phyloP scores from a whole-genome alignment of 1,140 invertebrate genomes.

The Orussus abietinus region DNA sequence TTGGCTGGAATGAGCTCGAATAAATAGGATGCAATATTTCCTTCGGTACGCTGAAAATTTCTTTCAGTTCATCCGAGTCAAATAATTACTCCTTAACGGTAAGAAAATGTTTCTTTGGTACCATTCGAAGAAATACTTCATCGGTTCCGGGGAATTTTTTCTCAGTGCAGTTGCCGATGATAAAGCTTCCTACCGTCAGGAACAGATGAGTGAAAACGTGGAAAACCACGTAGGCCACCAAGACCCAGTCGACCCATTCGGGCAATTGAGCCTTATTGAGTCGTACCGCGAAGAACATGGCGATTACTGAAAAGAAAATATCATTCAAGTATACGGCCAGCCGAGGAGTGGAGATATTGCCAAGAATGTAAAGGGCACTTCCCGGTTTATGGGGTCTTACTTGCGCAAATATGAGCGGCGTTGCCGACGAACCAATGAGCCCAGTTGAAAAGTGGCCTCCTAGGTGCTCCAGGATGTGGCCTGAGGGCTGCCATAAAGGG shows the following conservation, averaged over 20 bases:
- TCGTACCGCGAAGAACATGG: conserved; percentile 87
- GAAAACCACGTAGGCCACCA: conserved; percentile 84
- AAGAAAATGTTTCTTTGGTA: no score
- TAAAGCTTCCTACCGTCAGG: conserved; percentile 72
- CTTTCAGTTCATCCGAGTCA: no score
- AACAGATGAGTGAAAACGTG: conserved; percentile 87
- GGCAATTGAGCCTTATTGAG: conserved; percentile 81
- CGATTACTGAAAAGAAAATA: conserved; percentile 70
- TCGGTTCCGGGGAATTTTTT: conserved; percentile 21
- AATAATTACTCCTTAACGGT: no score
- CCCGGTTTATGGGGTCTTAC: conserved; percentile 64
- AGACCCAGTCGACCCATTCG: conserved; percentile 79
- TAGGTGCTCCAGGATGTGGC: conserved; percentile 76
- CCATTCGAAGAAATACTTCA: conserved; percentile 8
- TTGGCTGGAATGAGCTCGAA: no score
- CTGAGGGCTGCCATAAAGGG: conserved; percentile 81
- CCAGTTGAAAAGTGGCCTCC: conserved; percentile 90
- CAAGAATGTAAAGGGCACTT: no score
- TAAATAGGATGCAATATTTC: no score
- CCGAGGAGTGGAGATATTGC: no score
- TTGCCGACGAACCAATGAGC: conserved; percentile 90
- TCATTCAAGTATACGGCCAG: no score
- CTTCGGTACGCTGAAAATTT: no score
- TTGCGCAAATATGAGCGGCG: conserved; percentile 83
- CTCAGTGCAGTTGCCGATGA: conserved; percentile 18